These are phyloP conservation scores for Caenorhabditis brenneri DNA, from an alignment of 1,140 invertebrate species.

Conservation along the genomic window DNA sequence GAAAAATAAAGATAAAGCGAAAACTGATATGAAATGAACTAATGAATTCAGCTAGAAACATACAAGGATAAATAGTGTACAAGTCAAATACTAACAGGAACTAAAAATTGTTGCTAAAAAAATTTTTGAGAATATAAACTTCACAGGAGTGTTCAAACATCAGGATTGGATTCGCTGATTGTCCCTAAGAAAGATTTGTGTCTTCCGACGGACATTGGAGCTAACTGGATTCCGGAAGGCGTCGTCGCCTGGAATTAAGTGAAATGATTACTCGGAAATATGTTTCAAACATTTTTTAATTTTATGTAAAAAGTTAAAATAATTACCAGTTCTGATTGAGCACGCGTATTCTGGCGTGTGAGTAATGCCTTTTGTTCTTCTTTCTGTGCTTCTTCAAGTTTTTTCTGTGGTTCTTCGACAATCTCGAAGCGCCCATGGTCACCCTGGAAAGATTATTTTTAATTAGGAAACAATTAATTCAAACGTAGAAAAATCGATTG, in stretches of 20 bases:
- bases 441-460: constrained; percentile 1
- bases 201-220: background rate
- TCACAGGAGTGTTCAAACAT: too few relatives aligned
- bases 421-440: constrained; percentile 48
- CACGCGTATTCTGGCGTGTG: constrained; percentile 26
- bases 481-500: background rate
- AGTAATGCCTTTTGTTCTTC: constrained; percentile 36
- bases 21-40: background rate
- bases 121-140: too few relatives aligned
- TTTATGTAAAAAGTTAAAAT: too few relatives aligned
- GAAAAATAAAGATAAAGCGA: background rate
- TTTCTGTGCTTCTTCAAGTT: constrained; percentile 45
- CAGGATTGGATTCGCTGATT: background rate
- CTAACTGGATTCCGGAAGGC: background rate
- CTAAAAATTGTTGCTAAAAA: background rate
- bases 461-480: background rate
- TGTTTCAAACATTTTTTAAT: too few relatives aligned
- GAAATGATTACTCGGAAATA: background rate
- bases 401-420: constrained; percentile 39
- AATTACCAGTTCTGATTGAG: constrained; percentile 23
- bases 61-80: background rate
- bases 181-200: constrained; percentile 19
- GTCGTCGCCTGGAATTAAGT: background rate
- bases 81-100: background rate
- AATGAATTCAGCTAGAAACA: background rate